Base-by-base conservation (phyloP, 1,140 invertebrate species). In the Homarus americanus region DNA sequence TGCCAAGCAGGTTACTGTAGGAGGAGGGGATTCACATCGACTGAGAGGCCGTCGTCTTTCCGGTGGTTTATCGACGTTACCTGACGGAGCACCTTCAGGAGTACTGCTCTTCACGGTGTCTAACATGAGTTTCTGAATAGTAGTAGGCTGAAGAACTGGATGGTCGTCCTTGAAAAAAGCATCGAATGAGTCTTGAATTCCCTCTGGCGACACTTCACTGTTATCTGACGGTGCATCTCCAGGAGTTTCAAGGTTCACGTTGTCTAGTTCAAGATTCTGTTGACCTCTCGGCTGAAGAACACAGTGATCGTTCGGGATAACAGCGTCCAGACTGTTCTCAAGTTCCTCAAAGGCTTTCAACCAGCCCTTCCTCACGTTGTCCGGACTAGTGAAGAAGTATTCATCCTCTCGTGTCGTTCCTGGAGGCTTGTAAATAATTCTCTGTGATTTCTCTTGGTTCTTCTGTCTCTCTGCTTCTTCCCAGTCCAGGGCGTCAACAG, bases 1-100 rank as follows among this genome's bases (percentile, higher is more conserved):
- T 32, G 58, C 88, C 38, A 90, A 63, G 38, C 80, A 84, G 12
- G 44, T 41, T 2, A 90, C 82, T 0, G 88, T 90, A 2, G 72
- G 69, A 20, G 88, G 88, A 32, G 88, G 88, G 0, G 88, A 90
- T 7, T 90, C 80, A 34, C 80, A 83, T 9, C 80, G 66, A 32
- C 69, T 53, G 10, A 36, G 79, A 53, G 78, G 17, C 63, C 28
- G n/a, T 32, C 12, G 12, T 58, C 53, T 15, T 20, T 24, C 12
- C n/a, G 44, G 44, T 32, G 63, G 28, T 0, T 32, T 69, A 7
- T 32, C 63, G 5, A 20, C 15, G 53, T 24, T 58, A 20, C 17
- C 53, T 15, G 1, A 49, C 7, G 44, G 44, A 4, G 28, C 9
- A 69, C 0, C 63, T 24, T 69, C 63, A 32, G 63, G 5, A 4